phyloP scores from a whole-genome alignment of 2,113 vertebrate species.

The Dinomys branickii region DNA sequence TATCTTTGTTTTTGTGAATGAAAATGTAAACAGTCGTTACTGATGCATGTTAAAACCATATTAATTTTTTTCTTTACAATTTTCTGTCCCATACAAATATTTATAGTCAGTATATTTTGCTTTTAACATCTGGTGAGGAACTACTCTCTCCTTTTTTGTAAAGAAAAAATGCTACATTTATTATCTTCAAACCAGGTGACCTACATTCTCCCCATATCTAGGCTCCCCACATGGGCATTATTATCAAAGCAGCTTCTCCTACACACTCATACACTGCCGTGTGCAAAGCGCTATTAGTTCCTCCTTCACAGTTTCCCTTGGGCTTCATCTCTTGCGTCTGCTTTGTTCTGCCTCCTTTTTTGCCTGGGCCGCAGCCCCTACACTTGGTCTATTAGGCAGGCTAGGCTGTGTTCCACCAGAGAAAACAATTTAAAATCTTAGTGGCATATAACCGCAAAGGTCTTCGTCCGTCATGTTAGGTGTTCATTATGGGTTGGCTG shows the following conservation, averaged over 20 bases:
- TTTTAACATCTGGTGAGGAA: background rate
- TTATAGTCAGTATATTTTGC: slow-evolving; percentile 4
- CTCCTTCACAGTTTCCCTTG: background rate
- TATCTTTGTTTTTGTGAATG: background rate
- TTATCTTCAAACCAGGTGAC: slow-evolving; percentile 1
- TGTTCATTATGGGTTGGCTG: background rate
- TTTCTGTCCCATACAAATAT: background rate
- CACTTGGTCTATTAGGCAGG: background rate
- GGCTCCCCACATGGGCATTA: background rate
- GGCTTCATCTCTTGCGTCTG: background rate
- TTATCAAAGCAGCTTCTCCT: background rate
- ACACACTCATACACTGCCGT: background rate
- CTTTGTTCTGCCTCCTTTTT: background rate
- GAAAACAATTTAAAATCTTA: background rate
- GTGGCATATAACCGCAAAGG: background rate
- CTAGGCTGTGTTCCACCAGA: background rate
- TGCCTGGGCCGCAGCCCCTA: background rate
- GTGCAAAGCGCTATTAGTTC: background rate
- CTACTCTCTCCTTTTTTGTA: slow-evolving; percentile 2
- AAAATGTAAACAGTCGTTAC: background rate
- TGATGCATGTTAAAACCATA: background rate
- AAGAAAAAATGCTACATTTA: background rate
- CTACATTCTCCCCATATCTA: background rate
- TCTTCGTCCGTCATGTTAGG: background rate
- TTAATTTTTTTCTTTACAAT: background rate